A percentile compares a stretch with the other conserved stretches of the same genome.
Evolutionary conservation across 2,797 vertebrate species (phyloP).

Genomic region (Avahi laniger): DNA sequence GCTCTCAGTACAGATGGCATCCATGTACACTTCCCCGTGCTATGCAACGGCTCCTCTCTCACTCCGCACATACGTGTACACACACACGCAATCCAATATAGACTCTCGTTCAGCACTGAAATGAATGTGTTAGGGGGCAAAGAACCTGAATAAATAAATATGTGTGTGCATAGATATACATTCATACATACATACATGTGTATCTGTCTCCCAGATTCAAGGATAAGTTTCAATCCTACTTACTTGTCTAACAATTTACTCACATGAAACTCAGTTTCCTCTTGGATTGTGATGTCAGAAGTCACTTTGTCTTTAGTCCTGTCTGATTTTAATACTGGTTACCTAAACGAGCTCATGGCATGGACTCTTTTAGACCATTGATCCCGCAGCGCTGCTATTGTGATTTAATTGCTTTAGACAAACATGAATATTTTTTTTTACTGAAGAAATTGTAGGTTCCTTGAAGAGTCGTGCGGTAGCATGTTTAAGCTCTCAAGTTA

Average conservation of each 20-base stretch:
- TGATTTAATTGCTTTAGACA: background rate
- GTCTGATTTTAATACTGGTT: background rate
- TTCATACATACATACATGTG: background rate
- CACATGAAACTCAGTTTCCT: background rate
- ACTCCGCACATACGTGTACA: background rate
- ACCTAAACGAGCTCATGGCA: background rate
- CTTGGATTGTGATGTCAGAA: background rate
- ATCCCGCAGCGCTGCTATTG: background rate
- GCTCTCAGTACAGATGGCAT: slow-evolving; percentile 42
- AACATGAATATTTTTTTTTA: background rate
- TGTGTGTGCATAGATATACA: background rate
- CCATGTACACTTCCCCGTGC: background rate
- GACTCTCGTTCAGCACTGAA: background rate
- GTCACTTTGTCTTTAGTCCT: background rate
- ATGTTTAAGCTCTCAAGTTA: background rate
- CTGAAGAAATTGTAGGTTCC: background rate
- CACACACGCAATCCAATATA: background rate
- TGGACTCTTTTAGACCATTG: background rate
- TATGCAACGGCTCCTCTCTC: background rate
- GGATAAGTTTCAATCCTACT: background rate
- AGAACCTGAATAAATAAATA: background rate
- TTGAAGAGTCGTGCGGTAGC: background rate
- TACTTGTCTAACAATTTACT: background rate
- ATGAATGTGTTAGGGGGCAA: background rate
- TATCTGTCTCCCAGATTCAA: background rate